A percentile compares a stretch with the other conserved stretches of the same genome.
These are phyloP conservation scores for Sturnus vulgaris DNA, from an alignment of 2,113 vertebrate genomes.

Conservation along the genomic window DNA sequence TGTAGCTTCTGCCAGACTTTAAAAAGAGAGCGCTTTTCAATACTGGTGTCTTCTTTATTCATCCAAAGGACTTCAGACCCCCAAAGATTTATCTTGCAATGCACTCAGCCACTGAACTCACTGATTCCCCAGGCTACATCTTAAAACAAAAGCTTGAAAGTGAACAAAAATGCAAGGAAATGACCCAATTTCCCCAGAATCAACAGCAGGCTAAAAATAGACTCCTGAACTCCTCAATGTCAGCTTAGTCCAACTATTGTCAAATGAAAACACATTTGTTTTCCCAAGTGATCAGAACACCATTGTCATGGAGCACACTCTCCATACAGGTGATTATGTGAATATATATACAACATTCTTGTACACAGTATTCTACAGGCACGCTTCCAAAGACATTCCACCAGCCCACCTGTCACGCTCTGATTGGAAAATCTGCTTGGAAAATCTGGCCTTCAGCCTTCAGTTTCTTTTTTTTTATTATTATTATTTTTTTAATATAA, in stretches of 20 bases:
- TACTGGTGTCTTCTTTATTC: not conserved
- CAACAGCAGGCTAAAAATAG: constrained; percentile 1
- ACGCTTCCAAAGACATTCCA: not conserved
- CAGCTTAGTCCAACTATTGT: not conserved
- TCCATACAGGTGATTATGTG: not conserved
- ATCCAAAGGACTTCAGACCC: not conserved
- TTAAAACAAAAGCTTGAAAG: not conserved
- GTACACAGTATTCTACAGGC: not conserved
- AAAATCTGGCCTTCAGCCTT: not conserved
- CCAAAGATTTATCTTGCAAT: not conserved
- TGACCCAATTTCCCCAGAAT: not conserved
- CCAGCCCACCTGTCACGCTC: not conserved
- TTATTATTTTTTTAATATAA: not conserved
- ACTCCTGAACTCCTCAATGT: not conserved
- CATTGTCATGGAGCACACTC: accelerated
- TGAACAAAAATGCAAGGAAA: not conserved
- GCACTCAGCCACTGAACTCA: not conserved
- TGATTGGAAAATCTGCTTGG: not conserved
- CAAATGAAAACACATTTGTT: not conserved
- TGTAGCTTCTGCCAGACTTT: not conserved
- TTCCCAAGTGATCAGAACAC: not conserved
- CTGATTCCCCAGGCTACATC: not conserved
- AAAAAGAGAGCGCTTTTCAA: not conserved
- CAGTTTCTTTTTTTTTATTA: not conserved
- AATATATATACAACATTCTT: not conserved